Conservation (phyloP, 2,113 vertebrate genomes). For the Sakesphorus luctuosus region DNA sequence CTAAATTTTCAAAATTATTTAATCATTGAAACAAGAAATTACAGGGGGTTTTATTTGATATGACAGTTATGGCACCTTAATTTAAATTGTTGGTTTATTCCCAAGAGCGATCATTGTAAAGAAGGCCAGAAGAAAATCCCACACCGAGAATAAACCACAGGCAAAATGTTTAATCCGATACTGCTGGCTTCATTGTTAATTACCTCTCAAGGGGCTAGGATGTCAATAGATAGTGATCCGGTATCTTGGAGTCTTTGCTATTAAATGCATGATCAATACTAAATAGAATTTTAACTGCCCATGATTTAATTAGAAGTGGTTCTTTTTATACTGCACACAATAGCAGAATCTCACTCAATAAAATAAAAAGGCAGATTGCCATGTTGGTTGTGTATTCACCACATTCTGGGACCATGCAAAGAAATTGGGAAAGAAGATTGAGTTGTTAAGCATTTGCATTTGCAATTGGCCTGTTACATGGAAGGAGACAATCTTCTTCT, state of each 20-base stretch:
- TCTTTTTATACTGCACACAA: conserved; percentile 41
- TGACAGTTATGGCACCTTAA: neutral
- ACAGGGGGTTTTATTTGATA: neutral
- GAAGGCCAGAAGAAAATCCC: conserved; percentile 20
- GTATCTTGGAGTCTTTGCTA: conserved; percentile 45
- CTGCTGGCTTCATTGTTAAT: conserved; percentile 36
- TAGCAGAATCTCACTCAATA: conserved; percentile 38
- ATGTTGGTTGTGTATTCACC: neutral
- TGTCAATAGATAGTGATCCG: conserved; percentile 65
- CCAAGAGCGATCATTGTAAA: neutral
- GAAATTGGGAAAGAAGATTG: neutral
- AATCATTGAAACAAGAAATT: neutral
- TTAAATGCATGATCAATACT: conserved; percentile 68
- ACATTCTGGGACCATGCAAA: neutral
- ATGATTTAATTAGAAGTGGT: conserved; percentile 65
- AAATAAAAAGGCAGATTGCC: neutral
- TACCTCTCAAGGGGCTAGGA: conserved; percentile 51
- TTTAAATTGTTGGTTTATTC: neutral
- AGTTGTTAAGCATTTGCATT: neutral
- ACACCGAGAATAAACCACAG: conserved; percentile 27
- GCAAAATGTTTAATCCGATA: conserved; percentile 35
- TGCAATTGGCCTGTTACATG: neutral
- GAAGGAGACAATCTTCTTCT: neutral
- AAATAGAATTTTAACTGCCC: conserved; percentile 67
- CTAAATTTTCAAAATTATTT: neutral